These are phyloP conservation scores for Tinamus major DNA, from an alignment of 2,797 vertebrate species.

Conservation along the genomic window DNA sequence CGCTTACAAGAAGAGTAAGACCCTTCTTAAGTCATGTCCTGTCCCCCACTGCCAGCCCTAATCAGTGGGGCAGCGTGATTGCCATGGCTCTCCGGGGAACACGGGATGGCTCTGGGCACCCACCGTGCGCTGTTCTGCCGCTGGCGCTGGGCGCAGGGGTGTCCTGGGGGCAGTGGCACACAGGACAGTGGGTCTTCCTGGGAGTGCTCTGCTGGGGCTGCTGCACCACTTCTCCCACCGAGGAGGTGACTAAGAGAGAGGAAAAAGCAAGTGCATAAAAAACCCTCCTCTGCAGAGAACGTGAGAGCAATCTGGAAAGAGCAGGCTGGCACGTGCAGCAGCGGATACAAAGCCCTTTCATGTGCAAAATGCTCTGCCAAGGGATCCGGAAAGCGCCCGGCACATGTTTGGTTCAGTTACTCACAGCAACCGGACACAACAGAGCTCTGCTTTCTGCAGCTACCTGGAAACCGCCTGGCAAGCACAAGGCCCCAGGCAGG, in stretches of 20 bases:
- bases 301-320: not conserved
- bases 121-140: not conserved
- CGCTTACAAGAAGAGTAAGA: not conserved
- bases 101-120: not conserved
- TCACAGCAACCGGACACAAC: not conserved
- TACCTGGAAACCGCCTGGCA: not conserved
- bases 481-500: not conserved
- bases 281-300: rapidly evolving
- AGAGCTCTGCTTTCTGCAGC: not conserved
- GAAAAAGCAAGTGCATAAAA: rapidly evolving
- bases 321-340: not conserved
- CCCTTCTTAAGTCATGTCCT: not conserved
- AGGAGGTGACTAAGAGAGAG: not conserved
- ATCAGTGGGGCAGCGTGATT: rapidly evolving
- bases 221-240: rapidly evolving
- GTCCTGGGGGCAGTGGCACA: not conserved
- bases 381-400: not conserved
- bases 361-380: not conserved
- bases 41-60: rapidly evolving
- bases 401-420: not conserved
- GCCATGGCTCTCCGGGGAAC: not conserved
- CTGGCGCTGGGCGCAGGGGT: rapidly evolving
- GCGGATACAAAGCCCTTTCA: rapidly evolving
- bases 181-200: not conserved
- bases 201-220: conserved; percentile 25